Percentiles rank a stretch among this genome's conserved stretches.
Evolutionary conservation across 35 echinoderm and acorn worm species (phyloP).

Genomic region (Apostichopus japonicus): DNA sequence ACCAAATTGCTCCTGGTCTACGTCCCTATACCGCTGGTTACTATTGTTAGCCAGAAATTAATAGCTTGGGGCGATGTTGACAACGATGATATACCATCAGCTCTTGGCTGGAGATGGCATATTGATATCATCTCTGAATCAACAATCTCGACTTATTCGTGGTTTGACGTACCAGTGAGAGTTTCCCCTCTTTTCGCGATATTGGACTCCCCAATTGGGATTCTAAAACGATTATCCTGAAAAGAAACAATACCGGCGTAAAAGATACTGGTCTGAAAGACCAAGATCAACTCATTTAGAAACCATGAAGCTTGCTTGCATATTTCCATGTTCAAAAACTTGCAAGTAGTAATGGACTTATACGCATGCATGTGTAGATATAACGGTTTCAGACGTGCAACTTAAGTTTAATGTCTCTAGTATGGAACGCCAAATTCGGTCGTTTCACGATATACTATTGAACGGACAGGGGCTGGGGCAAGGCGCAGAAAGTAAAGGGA

Average conservation of each 20-base stretch:
- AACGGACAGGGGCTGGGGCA: too few species aligned
- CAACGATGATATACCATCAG: background rate
- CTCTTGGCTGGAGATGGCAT: background rate
- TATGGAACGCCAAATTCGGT: too few species aligned
- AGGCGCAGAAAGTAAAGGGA: too few species aligned
- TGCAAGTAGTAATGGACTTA: too few species aligned
- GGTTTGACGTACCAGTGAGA: background rate
- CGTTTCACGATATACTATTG: too few species aligned
- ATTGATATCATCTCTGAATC: slow-evolving; percentile 39
- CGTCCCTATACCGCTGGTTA: slow-evolving; percentile 21
- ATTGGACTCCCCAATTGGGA: background rate
- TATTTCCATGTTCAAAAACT: too few species aligned
- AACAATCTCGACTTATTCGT: background rate
- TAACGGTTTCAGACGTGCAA: too few species aligned
- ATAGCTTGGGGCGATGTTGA: background rate
- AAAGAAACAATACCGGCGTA: background rate
- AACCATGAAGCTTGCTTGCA: too few species aligned
- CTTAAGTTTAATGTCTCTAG: too few species aligned
- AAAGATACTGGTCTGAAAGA: too few species aligned
- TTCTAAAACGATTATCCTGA: slow-evolving; percentile 30
- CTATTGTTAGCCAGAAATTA: background rate
- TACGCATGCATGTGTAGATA: too few species aligned
- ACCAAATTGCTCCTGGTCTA: slow-evolving; percentile 43
- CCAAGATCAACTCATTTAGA: too few species aligned
- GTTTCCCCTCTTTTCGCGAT: background rate